Percentiles rank a stretch among this genome's conserved stretches.
These are phyloP conservation scores for Drosophila prostipennis DNA, from an alignment of 2,888 invertebrate species.

Conservation along the genomic window DNA sequence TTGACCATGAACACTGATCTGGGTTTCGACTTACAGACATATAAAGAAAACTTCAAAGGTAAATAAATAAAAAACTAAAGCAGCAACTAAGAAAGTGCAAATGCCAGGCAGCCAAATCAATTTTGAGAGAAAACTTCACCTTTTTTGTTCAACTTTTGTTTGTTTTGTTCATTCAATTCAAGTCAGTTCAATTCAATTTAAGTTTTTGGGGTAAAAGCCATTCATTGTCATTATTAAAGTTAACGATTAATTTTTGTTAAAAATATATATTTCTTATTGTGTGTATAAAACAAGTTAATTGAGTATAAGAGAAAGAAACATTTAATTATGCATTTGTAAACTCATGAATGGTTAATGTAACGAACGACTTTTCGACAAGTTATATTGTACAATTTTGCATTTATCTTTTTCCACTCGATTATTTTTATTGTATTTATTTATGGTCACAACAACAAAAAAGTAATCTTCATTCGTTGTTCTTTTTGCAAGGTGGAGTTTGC, in stretches of 20 bases:
- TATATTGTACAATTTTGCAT: slow-evolving; percentile 64
- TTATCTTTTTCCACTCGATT: slow-evolving; percentile 34
- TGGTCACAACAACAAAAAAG: slow-evolving; percentile 52
- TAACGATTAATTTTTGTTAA: slow-evolving; percentile 76
- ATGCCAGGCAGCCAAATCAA: slow-evolving; percentile 56
- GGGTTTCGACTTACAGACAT: slow-evolving; percentile 23
- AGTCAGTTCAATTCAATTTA: slow-evolving; percentile 49
- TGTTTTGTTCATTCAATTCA: slow-evolving; percentile 37
- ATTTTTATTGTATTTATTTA: slow-evolving; percentile 43
- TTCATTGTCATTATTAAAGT: slow-evolving; percentile 67
- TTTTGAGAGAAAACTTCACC: slow-evolving; percentile 84
- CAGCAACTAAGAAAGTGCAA: slow-evolving; percentile 43
- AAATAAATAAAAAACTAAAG: slow-evolving; percentile 31
- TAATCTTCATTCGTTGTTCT: slow-evolving; percentile 78
- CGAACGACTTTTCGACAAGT: slow-evolving; percentile 69
- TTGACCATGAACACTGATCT: slow-evolving; percentile 13
- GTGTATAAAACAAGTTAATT: slow-evolving; percentile 71
- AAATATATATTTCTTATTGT: slow-evolving; percentile 53
- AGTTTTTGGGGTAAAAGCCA: slow-evolving; percentile 70
- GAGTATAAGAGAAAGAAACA: slow-evolving; percentile 65
- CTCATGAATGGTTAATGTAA: slow-evolving; percentile 79
- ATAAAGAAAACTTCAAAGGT: slow-evolving; percentile 37
- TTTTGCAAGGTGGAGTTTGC: slow-evolving; percentile 84
- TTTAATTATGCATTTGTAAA: slow-evolving; percentile 69
- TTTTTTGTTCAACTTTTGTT: slow-evolving; percentile 70